These are phyloP conservation scores for Hydrolagus affinis DNA, from an alignment of 2,113 vertebrate genomes.

Conservation along the genomic window DNA sequence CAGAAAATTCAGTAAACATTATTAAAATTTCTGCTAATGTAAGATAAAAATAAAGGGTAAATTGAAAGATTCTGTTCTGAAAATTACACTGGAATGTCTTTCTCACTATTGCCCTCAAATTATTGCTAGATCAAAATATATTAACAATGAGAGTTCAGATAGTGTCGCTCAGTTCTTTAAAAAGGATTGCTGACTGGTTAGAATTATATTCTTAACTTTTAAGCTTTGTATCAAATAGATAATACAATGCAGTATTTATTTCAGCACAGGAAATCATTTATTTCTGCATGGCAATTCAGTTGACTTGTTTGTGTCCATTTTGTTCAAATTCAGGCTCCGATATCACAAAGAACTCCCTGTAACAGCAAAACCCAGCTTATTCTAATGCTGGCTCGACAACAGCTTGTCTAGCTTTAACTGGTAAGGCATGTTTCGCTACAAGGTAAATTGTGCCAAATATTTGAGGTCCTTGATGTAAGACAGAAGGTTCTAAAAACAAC, in stretches of 20 bases:
- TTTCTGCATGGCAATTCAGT: slow-evolving; percentile 32
- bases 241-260: slow-evolving; percentile 22
- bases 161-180: no score
- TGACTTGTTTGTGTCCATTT: slow-evolving; percentile 22
- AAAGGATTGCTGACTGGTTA: no score
- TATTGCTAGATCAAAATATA: no score
- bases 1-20: no score
- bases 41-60: no score
- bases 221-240: background rate
- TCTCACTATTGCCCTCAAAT: no score
- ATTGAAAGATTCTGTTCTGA: no score
- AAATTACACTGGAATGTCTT: no score
- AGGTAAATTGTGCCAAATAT: slow-evolving; percentile 31
- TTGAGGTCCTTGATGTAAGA: background rate
- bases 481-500: slow-evolving; percentile 11
- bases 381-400: slow-evolving; percentile 31
- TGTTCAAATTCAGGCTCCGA: slow-evolving; percentile 29
- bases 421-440: background rate
- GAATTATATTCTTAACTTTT: background rate
- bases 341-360: slow-evolving; percentile 37
- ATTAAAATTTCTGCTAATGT: no score
- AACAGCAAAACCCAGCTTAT: slow-evolving; percentile 34
- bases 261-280: slow-evolving; percentile 24
- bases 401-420: background rate
- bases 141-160: no score